These are phyloP conservation scores for Laticauda colubrina DNA, from an alignment of 2,113 vertebrate genomes.

Conservation along the genomic window DNA sequence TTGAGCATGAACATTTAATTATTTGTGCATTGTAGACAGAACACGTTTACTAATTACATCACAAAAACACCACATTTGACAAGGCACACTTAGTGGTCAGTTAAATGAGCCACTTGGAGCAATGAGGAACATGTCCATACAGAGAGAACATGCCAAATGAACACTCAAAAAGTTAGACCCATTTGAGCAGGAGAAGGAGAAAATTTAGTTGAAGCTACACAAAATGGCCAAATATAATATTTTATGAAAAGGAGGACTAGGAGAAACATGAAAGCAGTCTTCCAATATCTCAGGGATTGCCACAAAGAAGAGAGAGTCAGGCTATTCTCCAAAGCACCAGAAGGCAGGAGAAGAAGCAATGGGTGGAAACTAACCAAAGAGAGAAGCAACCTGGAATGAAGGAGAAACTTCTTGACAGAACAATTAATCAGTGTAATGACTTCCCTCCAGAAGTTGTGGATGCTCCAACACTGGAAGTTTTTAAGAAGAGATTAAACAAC, in stretches of 20 bases:
- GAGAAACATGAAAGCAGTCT: no score
- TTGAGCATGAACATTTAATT: conserved; percentile 12
- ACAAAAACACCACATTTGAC: background rate
- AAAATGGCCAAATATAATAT: background rate
- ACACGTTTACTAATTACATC: background rate
- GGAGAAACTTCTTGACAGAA: no score
- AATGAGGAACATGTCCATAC: background rate
- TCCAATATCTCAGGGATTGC: no score
- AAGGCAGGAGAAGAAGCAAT: no score
- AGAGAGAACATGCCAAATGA: background rate
- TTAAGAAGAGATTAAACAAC: no score
- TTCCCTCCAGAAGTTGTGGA: no score
- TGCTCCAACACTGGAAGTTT: no score
- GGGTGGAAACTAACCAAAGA: no score
- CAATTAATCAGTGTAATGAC: no score
- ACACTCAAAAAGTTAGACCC: background rate
- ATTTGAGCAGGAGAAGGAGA: background rate
- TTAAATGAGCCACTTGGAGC: background rate
- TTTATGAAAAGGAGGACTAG: background rate
- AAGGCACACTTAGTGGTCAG: background rate
- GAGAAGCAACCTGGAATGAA: no score
- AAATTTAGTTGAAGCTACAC: background rate
- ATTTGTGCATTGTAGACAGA: background rate
- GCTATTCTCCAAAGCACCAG: no score
- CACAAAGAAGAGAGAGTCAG: no score